Evolutionary conservation across 2,797 vertebrate species (phyloP), one percentile per base, ranked within the genome.

Genomic region (Sebastes iracundus): DNA sequence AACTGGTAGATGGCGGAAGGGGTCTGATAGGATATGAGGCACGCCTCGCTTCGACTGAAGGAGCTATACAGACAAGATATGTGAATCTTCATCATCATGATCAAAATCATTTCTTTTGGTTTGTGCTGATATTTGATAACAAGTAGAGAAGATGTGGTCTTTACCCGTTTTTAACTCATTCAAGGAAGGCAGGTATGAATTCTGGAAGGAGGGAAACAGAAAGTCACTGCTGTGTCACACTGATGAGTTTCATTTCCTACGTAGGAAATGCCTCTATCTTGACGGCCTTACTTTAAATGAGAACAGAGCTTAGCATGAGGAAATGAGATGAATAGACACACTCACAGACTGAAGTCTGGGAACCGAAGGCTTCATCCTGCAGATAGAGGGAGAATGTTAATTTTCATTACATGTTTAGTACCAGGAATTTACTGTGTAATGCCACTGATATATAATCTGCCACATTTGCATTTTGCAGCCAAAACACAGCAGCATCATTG

Each of bases 341-440:
- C 94, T 94, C 82, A 96, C 95, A 79, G 86, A 90, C 72, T 80
- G 86, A 2, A 85, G 83, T 86, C 89, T 87, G 69, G 94, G 94
- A 65, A 95, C 81, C 4, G 91, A 91, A 76, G 94, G 94, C 77
- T 95, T 96, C 84, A 75, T 64, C 68, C 95, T 96, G 84, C 67
- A 82, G 53, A 79, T 3, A 83, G 52, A 84, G 18, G 16, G 42
- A 72, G 33, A 64, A 77, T 7, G 30, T 23, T 32, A 1, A 77
- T 20, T 69, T 68, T 78, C 11, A 63, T 64, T 66, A 7, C 10
- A 52, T 71, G 33, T 75, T 71, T 62, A 61, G 72, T 35, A 23
- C 2, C 38, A 65, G 23, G 14, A 67, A 38, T 77, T 71, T 32
- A 42, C 13, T 53, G 18, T 16, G 2, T 42, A 11, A 20, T 66